Evolutionary conservation across 2,888 invertebrate genomes (phyloP).

Genomic region (Drosophila macrospina): DNA sequence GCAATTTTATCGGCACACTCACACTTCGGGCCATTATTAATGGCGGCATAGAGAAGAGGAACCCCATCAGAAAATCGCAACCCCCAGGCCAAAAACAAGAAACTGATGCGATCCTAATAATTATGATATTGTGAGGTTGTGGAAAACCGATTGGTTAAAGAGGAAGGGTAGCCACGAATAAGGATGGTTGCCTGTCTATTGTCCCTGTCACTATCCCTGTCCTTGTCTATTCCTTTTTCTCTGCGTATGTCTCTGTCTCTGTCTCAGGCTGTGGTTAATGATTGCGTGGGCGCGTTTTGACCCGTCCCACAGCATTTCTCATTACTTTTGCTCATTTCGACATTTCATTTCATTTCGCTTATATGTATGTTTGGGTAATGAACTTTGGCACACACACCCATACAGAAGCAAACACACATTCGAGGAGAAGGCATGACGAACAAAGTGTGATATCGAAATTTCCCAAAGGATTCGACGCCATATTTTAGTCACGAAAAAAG

Average conservation of each 20-base stretch:
- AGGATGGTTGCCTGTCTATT: conserved; percentile 10
- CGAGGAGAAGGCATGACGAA: conserved; percentile 60
- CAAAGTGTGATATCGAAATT: conserved; percentile 81
- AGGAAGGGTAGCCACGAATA: not conserved
- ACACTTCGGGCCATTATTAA: conserved; percentile 33
- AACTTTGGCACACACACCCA: conserved; percentile 60
- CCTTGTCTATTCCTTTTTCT: too few relatives aligned
- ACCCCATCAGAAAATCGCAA: conserved; percentile 37
- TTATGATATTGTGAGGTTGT: conserved; percentile 57
- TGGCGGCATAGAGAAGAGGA: conserved; percentile 11
- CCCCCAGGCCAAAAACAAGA: conserved; percentile 2
- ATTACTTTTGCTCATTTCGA: conserved; percentile 80
- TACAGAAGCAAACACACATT: conserved; percentile 17
- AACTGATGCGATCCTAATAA: conserved; percentile 67
- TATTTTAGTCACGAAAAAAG: conserved; percentile 78
- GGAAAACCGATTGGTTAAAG: conserved; percentile 16
- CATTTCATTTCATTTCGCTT: conserved; percentile 60
- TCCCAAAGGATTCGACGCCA: conserved; percentile 81
- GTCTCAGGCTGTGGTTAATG: conserved; percentile 64
- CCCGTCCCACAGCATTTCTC: conserved; percentile 59
- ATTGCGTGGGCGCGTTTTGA: conserved; percentile 46
- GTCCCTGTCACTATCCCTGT: too few relatives aligned
- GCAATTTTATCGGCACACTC: conserved; percentile 53
- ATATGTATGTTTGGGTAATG: conserved; percentile 69
- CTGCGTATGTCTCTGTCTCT: not conserved